Evolutionary conservation across 2,888 invertebrate species (phyloP), one percentile per base, ranked within the genome.

Genomic region (Caenorhabditis parvicauda): DNA sequence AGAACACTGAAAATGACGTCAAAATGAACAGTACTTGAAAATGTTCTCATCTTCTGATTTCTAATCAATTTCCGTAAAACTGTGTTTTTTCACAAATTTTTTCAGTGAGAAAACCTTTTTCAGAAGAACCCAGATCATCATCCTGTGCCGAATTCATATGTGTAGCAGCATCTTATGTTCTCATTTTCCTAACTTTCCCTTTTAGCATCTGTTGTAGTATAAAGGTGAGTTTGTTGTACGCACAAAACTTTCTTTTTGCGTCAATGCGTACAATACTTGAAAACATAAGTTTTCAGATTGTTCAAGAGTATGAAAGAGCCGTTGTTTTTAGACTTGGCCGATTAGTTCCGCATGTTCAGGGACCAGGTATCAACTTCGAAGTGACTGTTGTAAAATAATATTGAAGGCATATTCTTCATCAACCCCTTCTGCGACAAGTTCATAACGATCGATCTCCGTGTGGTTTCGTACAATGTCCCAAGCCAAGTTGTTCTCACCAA

Each of bases 401-500:
- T 52, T 49, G 57, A 42, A 72, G 74, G 75, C 19, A 55, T 77
- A 35, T 75, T 76, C 58, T 93, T 81, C 92, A 84, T 71, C 81
- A 80, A 64, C 92, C 94, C 82, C 89, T 90, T 72, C 51, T 73
- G 76, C 45, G 77, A 77, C 54, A 57, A 60, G 12, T 77, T 70
- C 55, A 54, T 65, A 27, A 88, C 91, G 62, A 92, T 95, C 19
- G 95, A 95, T 82, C 85, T 96, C 58, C 87, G 95, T 48, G 94
- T 94, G 3, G 89, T 93, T 0, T 92, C 93, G 0, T 95, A 94
- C 82, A 94, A 95, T 80, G 91, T 95, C 46, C 94, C 95, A 45
- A 94, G 95, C 0, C 95, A 96, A 86, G 95, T 95, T 88, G 94
- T 92, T 24, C 48, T 64, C 7, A 56, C 64, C 3, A 19, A 56